phyloP scores from a whole-genome alignment of 2,113 vertebrate species.

The Tonatia bakeri region DNA sequence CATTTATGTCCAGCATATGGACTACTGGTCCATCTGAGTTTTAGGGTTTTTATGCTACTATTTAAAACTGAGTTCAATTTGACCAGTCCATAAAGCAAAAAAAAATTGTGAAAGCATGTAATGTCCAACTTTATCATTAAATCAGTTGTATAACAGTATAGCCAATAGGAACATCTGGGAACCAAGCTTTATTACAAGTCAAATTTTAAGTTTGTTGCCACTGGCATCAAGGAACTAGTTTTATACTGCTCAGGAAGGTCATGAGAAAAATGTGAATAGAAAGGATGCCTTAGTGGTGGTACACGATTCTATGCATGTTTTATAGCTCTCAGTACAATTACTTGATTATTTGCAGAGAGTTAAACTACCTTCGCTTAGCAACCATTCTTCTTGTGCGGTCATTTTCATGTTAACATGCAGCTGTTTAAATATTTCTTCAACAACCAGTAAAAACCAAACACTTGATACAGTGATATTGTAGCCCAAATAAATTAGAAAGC shows the following conservation, averaged over 20 bases:
- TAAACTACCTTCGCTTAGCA: slow-evolving; percentile 20
- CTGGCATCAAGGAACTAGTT: neutral
- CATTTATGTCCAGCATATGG: slow-evolving; percentile 2
- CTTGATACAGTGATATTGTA: neutral
- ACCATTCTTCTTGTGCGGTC: slow-evolving; percentile 25
- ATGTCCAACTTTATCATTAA: neutral
- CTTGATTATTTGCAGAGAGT: slow-evolving; percentile 16
- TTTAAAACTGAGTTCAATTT: slow-evolving; percentile 32
- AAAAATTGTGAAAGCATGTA: neutral
- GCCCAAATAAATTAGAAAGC: neutral
- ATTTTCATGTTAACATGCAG: slow-evolving; percentile 44
- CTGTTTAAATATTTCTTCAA: slow-evolving; percentile 60
- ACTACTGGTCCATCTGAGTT: neutral
- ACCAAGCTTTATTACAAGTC: slow-evolving; percentile 6
- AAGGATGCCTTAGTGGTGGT: slow-evolving; percentile 17
- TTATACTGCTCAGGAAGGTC: neutral
- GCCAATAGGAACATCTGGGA: slow-evolving; percentile 9
- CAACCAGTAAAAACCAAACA: slow-evolving; percentile 28
- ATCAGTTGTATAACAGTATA: neutral
- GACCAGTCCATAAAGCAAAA: neutral
- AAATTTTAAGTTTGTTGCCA: slow-evolving; percentile 20
- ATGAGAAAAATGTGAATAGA: slow-evolving; percentile 12
- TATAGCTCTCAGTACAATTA: slow-evolving; percentile 21
- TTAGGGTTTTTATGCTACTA: neutral
- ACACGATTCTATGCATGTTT: neutral